These are phyloP conservation scores for Agriopis marginaria DNA, from an alignment of 2,888 invertebrate species.

Conservation along the genomic window DNA sequence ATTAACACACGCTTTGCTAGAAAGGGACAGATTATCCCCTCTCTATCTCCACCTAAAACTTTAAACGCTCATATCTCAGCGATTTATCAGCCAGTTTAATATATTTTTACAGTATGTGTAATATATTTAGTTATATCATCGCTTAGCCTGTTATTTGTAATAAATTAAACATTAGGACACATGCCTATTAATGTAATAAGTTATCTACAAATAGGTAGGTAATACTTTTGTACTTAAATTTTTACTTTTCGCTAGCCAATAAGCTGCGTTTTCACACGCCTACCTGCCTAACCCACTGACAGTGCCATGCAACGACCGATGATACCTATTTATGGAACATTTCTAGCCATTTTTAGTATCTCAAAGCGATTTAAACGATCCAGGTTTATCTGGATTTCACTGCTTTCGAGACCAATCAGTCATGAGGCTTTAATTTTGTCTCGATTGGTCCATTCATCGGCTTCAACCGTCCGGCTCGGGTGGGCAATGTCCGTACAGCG, in stretches of 20 bases:
- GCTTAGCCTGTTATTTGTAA: no score
- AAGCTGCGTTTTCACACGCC: not conserved
- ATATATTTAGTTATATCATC: no score
- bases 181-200: no score
- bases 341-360: constrained; percentile 11
- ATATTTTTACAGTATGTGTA: no score
- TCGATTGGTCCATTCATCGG: constrained; percentile 27
- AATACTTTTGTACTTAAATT: no score
- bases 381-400: constrained; percentile 20
- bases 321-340: constrained; percentile 2
- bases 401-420: constrained; percentile 39
- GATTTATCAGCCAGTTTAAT: no score
- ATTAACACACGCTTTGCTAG: no score
- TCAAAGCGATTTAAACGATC: constrained; percentile 18
- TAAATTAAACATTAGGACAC: no score
- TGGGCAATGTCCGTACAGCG: constrained; percentile 43
- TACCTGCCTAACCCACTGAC: not conserved
- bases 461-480: constrained; percentile 35
- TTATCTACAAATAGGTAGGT: no score
- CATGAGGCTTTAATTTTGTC: constrained; percentile 45
- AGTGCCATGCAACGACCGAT: not conserved
- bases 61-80: no score
- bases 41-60: no score
- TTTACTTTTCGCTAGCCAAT: not conserved
- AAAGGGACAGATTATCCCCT: no score